A percentile compares a stretch with the other conserved stretches of the same genome.
phyloP scores from a whole-genome alignment of 2,888 invertebrate species.

The Hybos culiciformis region DNA sequence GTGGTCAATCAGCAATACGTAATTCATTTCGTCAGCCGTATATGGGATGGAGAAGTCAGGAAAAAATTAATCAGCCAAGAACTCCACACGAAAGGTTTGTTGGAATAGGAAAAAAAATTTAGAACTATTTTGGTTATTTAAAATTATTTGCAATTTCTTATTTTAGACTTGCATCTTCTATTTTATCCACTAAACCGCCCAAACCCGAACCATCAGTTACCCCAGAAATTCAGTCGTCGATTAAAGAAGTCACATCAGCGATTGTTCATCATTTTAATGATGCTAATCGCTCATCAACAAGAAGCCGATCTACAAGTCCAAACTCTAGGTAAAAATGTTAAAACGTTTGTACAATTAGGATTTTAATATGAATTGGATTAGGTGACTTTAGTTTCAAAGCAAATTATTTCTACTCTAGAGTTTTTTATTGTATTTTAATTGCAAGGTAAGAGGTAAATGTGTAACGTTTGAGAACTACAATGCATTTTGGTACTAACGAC shows the following conservation, averaged over 20 bases:
- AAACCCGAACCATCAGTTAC: slow-evolving; percentile 28
- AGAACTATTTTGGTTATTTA: background rate
- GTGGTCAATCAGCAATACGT: slow-evolving; percentile 46
- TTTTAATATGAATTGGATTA: too few relatives aligned
- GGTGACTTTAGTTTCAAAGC: too few relatives aligned
- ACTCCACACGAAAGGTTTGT: slow-evolving; percentile 68
- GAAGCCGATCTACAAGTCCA: slow-evolving; percentile 34
- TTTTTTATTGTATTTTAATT: too few relatives aligned
- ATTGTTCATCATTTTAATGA: slow-evolving; percentile 82
- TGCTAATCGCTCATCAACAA: slow-evolving; percentile 39
- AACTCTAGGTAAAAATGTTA: slow-evolving; percentile 30
- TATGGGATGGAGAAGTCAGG: slow-evolving; percentile 80
- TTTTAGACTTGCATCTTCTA: slow-evolving; percentile 49
- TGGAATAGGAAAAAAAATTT: background rate
- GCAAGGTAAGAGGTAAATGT: too few relatives aligned
- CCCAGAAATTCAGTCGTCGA: slow-evolving; percentile 66
- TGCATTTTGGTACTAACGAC: too few relatives aligned
- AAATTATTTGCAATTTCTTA: background rate
- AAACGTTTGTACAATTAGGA: slow-evolving; percentile 2
- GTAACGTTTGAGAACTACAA: too few relatives aligned
- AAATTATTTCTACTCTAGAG: too few relatives aligned
- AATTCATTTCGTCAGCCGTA: slow-evolving; percentile 73
- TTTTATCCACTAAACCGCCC: slow-evolving; percentile 42
- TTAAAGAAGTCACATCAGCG: slow-evolving; percentile 84
- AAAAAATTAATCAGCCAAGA: slow-evolving; percentile 62